Base-by-base conservation (phyloP, 2,797 vertebrate species). In the Helarctos malayanus region DNA sequence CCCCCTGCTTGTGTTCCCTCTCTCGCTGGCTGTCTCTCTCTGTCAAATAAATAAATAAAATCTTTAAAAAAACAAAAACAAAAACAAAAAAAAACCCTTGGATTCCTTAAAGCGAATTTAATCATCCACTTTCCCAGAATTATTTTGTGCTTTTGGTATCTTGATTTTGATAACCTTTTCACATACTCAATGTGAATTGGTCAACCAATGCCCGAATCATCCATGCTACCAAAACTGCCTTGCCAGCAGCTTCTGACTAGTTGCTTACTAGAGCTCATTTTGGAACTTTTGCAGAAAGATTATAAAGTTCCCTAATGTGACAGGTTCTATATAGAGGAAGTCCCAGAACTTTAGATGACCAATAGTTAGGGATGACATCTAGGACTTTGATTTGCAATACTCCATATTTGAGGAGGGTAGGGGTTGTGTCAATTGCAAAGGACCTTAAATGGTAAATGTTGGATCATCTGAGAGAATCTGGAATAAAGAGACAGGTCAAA, bases 391-490 rank as follows among this genome's bases (percentile, higher is more conserved):
- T 71, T 92, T 91, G 29, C 13, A 73, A 7, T 59, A 38, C 27
- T 76, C 23, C 1, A 8, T 80, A 19, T 14, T 47, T 88, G 86
- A 78, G 25, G 13, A 57, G 19, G 38, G 23, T 76, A 3, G 45
- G 2, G 21, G 52, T 49, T 38, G 25, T 85, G 32, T 94, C 80
- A 73, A 54, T 63, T 82, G 19, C 13, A 91, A 29, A 29, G n/a
- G 75, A 68, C 69, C 29, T 92, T 95, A 29, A 83, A 90, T 91
- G 76, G 21, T 71, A 80, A 96, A 83, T 61, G 0, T 27, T 45
- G n/a, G n/a, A 61, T 45, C 27, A 79, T 89, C 85, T 80, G 90
- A 84, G 85, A 94, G 59, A 91, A 25, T 94, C 63, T 90, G 32
- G 47, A 69, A 27, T 85, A 35, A 75, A 47, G 35, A 68, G 7